Evolutionary conservation across 2,113 vertebrate genomes (phyloP).

Genomic region (Sebastes schlegelii): DNA sequence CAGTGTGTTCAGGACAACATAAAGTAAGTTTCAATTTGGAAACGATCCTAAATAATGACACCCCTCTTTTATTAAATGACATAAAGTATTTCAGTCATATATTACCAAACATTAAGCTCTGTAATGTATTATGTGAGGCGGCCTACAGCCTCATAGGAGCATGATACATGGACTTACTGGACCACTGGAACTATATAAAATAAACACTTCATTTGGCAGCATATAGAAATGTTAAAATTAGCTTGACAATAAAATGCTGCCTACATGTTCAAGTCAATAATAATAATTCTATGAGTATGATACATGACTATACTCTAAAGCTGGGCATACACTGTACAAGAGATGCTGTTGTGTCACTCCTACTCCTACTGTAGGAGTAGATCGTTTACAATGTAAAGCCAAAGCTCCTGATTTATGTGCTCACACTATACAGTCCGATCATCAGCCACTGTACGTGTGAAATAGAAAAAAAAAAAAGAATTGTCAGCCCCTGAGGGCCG

Average conservation of each 20-base stretch:
- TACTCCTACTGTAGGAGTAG: too few species aligned
- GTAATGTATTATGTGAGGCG: conserved; percentile 18
- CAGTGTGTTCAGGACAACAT: background rate
- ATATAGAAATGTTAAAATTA: conserved; percentile 14
- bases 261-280: background rate
- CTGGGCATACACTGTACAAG: too few species aligned
- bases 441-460: too few species aligned
- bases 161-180: conserved; percentile 9
- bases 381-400: too few species aligned
- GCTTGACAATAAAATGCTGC: background rate
- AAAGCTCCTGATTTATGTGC: too few species aligned
- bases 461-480: too few species aligned
- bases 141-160: conserved; percentile 8
- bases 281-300: background rate
- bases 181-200: conserved; percentile 27
- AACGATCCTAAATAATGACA: background rate
- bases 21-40: conserved; percentile 2
- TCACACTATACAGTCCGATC: too few species aligned
- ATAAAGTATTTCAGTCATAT: conserved; percentile 4
- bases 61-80: conserved; percentile 8
- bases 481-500: too few species aligned
- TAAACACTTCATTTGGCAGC: conserved; percentile 47
- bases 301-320: background rate
- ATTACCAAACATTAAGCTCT: background rate
- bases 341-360: too few species aligned